Evolutionary conservation across 2,797 vertebrate genomes (phyloP), one percentile per base, ranked within the genome.

Genomic region (Pangasius macronema): DNA sequence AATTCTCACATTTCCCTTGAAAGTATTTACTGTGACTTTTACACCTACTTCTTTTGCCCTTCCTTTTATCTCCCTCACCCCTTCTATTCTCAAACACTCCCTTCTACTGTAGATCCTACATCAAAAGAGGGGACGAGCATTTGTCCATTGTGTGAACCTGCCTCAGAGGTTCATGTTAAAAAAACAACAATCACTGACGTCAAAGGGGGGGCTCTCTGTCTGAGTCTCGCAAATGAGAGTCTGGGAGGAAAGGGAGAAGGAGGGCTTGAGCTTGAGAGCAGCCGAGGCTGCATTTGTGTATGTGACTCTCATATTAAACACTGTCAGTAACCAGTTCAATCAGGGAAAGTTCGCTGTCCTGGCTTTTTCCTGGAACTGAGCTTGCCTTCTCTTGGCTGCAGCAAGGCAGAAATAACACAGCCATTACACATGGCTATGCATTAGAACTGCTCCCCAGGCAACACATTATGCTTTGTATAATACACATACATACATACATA

Each of bases 161-260:
- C 85, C 91, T 95, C 91, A 93, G 92, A 92, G 91, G 93, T 92
- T 92, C 92, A 94, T 93, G 93, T 95, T 96, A 94, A 94, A 94
- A 94, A 95, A 94, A 94, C 93, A 95, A 94, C 94, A 94, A 90
- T 87, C 85, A 61, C 91, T 95, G 94, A 96, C 93, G 94, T 96
- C 94, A 95, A 94, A 82, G 3, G 59, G 36, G 13, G 2, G 2
- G 90, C 92, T 93, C 91, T 93, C 91, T 46, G 85, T 92, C 92
- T 91, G 91, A 94, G 93, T 91, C 87, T 46, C 24, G n/a, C 24
- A n/a, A 70, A 61, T 53, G 36, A 80, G 55, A 49, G 84, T 72
- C 65, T 67, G 76, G 51, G 63, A 68, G 68, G 61, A 85, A 75
- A 70, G 79, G 59, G 39, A 27, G 18, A 49, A 83, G 55, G 46